These are phyloP conservation scores for Lanius collurio DNA, from an alignment of 2,113 vertebrate species.

Conservation along the genomic window DNA sequence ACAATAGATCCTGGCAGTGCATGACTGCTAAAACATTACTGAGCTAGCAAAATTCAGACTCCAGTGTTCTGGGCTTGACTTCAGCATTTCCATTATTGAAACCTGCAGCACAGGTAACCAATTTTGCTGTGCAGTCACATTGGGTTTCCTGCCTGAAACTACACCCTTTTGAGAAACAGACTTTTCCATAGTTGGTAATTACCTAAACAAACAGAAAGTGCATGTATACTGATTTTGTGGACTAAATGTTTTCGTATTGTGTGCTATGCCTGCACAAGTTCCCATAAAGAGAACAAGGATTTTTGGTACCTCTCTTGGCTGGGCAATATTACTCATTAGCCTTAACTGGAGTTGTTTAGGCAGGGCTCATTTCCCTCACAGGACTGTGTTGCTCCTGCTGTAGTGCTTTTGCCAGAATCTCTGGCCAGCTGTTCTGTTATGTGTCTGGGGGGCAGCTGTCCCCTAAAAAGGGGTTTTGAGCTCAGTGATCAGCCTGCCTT, in stretches of 20 bases:
- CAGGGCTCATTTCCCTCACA: neutral
- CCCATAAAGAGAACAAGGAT: neutral
- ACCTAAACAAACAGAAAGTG: neutral
- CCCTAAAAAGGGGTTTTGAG: neutral
- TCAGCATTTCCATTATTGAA: conserved; percentile 25
- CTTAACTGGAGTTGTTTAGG: neutral
- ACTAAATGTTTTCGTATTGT: neutral
- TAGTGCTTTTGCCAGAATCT: neutral
- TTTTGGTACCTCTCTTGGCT: neutral
- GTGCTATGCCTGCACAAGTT: neutral
- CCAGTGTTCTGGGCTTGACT: conserved; percentile 16
- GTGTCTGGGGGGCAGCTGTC: neutral
- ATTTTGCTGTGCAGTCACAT: neutral
- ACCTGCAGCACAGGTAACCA: neutral
- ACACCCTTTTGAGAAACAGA: neutral
- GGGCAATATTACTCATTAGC: neutral
- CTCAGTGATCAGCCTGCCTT: neutral
- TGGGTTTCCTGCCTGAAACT: neutral
- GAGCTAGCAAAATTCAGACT: conserved; percentile 51
- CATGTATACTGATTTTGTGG: neutral
- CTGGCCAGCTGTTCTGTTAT: neutral
- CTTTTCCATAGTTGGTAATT: neutral
- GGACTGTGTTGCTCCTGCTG: neutral
- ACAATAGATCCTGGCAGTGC: conserved; percentile 23
- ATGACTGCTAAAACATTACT: conserved; percentile 54